Evolutionary conservation across 2,113 vertebrate species (phyloP).

Genomic region (Monopterus albus): DNA sequence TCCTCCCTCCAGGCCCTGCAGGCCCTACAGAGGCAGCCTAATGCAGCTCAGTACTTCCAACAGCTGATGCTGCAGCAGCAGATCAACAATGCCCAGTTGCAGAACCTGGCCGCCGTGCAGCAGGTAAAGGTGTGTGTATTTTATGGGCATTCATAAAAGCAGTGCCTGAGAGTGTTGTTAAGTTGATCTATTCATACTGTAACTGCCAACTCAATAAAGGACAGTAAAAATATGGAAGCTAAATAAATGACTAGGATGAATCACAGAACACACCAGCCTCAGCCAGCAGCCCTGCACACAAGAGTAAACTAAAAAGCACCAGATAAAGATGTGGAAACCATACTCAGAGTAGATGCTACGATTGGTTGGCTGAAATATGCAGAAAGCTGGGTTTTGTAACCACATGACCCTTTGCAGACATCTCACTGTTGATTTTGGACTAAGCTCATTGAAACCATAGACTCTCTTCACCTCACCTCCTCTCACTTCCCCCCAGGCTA

Average conservation of each 20-base stretch:
- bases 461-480: not conserved
- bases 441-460: slow-evolving; percentile 2
- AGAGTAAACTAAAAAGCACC: rapidly evolving
- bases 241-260: too few relatives aligned
- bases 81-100: slow-evolving; percentile 94
- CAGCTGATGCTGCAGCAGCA: slow-evolving; percentile 99
- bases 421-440: not conserved
- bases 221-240: too few relatives aligned
- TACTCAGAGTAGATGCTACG: not conserved
- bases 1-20: slow-evolving; percentile 87
- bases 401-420: slow-evolving; percentile 3
- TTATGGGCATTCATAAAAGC: too few relatives aligned
- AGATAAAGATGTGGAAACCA: not conserved
- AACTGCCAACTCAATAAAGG: not conserved
- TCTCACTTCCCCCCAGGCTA: slow-evolving; percentile 82
- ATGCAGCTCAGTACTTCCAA: slow-evolving; percentile 97
- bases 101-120: slow-evolving; percentile 95
- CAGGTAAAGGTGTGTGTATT: slow-evolving; percentile 84
- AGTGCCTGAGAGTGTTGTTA: too few relatives aligned
- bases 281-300: too few relatives aligned
- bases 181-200: too few relatives aligned
- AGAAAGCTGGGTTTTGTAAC: not conserved
- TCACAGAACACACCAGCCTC: too few relatives aligned
- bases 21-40: slow-evolving; percentile 94
- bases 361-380: not conserved